phyloP scores from a whole-genome alignment of 2,797 vertebrate species.

The Anomalospiza imberbis region DNA sequence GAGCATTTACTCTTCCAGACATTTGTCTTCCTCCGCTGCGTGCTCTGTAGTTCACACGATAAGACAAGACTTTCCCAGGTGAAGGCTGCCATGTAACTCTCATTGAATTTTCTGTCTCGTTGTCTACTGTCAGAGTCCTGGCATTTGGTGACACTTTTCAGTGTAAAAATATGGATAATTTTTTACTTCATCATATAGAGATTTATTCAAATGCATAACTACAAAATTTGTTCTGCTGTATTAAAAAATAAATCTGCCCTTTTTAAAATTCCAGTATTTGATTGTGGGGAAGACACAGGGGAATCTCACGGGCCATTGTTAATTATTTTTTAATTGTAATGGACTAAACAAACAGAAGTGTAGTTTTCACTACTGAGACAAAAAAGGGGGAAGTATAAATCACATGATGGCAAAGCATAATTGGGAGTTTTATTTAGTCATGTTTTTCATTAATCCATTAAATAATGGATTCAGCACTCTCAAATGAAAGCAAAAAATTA shows the following conservation, averaged over 20 bases:
- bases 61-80: conserved; percentile 84
- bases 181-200: conserved; percentile 4
- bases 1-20: conserved; percentile 77
- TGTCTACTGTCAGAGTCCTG: conserved; percentile 80
- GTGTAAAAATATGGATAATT: conserved; percentile 12
- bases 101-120: conserved; percentile 89
- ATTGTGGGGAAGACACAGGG: neutral
- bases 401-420: neutral
- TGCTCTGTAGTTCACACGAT: conserved; percentile 84
- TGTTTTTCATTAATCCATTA: neutral
- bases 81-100: conserved; percentile 84
- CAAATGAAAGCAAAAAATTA: neutral
- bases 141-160: conserved; percentile 79
- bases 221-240: neutral
- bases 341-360: neutral
- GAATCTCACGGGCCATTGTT: neutral
- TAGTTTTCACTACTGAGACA: neutral
- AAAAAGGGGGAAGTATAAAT: neutral
- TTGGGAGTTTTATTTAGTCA: neutral
- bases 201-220: neutral
- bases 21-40: conserved; percentile 78
- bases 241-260: neutral
- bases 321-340: neutral
- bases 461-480: neutral
- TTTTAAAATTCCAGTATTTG: neutral